Evolutionary conservation across 2,113 vertebrate species (phyloP).

Genomic region (Miniopterus natalensis): DNA sequence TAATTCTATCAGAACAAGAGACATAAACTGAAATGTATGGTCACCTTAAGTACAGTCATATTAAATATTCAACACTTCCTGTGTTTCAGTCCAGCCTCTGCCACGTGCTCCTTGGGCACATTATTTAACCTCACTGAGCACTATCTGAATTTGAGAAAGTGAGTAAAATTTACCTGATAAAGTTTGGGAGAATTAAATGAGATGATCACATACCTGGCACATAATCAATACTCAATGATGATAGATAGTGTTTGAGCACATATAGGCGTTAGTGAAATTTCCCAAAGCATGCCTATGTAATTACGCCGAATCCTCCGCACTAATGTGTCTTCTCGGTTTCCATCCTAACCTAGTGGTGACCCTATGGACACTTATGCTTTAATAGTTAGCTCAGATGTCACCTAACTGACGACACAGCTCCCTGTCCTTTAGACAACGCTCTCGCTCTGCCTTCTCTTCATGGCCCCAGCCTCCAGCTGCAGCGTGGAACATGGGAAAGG

Average conservation of each 20-base stretch:
- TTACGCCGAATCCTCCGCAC: not conserved
- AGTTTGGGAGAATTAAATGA: slow-evolving; percentile 5
- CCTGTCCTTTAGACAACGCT: not conserved
- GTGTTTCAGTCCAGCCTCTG: not conserved
- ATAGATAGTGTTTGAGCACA: not conserved
- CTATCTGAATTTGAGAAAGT: not conserved
- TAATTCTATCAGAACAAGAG: not conserved
- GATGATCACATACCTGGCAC: not conserved
- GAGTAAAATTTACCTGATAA: not conserved
- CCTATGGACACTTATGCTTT: not conserved
- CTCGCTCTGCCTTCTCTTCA: not conserved
- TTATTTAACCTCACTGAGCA: not conserved
- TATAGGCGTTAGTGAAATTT: slow-evolving; percentile 5
- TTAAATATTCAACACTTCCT: slow-evolving; percentile 5
- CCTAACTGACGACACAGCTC: not conserved
- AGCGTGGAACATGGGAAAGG: not conserved
- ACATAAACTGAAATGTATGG: not conserved
- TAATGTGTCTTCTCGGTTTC: not conserved
- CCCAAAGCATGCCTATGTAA: not conserved
- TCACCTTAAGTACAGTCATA: not conserved
- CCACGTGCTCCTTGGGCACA: not conserved
- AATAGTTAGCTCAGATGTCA: not conserved
- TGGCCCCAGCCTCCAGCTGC: not conserved
- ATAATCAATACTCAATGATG: not conserved
- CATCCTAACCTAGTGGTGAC: not conserved